Evolutionary conservation across 2,113 vertebrate genomes (phyloP), one percentile per base, ranked within the genome.

Genomic region (Microcebus jonahi): DNA sequence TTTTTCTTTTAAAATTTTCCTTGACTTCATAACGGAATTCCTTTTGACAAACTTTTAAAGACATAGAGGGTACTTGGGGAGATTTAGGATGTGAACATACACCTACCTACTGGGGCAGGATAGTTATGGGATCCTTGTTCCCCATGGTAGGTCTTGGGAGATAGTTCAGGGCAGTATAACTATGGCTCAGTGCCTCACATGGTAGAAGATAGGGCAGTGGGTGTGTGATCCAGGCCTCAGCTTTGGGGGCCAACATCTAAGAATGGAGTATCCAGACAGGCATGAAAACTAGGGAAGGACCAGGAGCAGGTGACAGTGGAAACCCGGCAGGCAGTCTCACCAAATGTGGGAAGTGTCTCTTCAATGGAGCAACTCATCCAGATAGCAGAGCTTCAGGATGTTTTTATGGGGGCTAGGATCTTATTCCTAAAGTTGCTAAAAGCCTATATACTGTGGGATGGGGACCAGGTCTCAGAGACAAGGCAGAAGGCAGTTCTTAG

Each of bases 161-260:
- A n/a, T 0, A 57, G 21, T 3, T 29, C 2, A 1, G 27, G 42
- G 5, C 10, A 67, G 55, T 13, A 3, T 1, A 63, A 55, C 25
- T 14, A 11, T 6, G 61, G 36, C 25, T 39, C 70, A 36, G 2
- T 29, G 20, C 11, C 36, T 73, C 59, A 0, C 2, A 0, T 20
- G 42, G 57, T 53, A 5, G 71, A 68, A 73, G 42, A 73, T 42
- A 55, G 50, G 34, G 15, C 73, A 55, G 84, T 34, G 42, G 70
- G 34, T 68, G 6, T 31, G 7, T 5, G 1, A 6, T 5, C 8
- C 21, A 57, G 77, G 31, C 5, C n/a, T 45, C 55, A 14, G 21
- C 15, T 53, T 21, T 0, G 4, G 50, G 25, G 17, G 2, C 48
- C 12, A 8, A 3, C 8, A 14, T 21, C 34, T 20, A 14, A 73